Conservation (phyloP, 2,113 vertebrate genomes). For the Corythoichthys haematopterus region DNA sequence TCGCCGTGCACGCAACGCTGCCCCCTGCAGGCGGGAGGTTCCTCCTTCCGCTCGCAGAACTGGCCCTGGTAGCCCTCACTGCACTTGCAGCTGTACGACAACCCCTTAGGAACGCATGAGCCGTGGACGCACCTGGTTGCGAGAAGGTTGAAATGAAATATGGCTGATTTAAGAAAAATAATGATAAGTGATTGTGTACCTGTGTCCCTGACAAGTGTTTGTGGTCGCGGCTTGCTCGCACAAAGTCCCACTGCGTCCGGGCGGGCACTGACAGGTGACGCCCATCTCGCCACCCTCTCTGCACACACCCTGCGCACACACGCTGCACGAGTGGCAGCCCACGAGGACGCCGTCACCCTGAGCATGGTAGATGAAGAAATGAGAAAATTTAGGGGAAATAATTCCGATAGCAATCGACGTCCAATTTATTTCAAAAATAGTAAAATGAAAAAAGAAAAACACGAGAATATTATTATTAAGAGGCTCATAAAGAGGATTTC, state of each 20-base stretch:
- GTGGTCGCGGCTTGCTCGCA: slow-evolving; percentile 79
- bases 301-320: slow-evolving; percentile 88
- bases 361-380: too few relatives aligned
- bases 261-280: slow-evolving; percentile 88
- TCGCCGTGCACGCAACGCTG: slow-evolving; percentile 83
- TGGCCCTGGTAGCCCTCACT: slow-evolving; percentile 79
- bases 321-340: slow-evolving; percentile 89
- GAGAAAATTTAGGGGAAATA: neutral
- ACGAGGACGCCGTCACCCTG: slow-evolving; percentile 74
- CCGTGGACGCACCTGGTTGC: slow-evolving; percentile 83
- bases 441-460: too few relatives aligned
- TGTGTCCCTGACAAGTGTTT: slow-evolving; percentile 81
- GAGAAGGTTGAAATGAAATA: neutral
- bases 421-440: too few relatives aligned
- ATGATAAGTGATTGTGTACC: slow-evolving; percentile 61
- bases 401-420: too few relatives aligned
- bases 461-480: too few relatives aligned
- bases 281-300: slow-evolving; percentile 82
- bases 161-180: neutral
- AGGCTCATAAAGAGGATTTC: too few relatives aligned
- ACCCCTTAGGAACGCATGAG: slow-evolving; percentile 71
- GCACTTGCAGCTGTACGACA: slow-evolving; percentile 84
- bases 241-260: slow-evolving; percentile 79
- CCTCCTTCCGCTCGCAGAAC: slow-evolving; percentile 81
- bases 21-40: slow-evolving; percentile 80